Evolutionary conservation across 1,140 invertebrate species (phyloP).

Genomic region (Ephestia elutella): DNA sequence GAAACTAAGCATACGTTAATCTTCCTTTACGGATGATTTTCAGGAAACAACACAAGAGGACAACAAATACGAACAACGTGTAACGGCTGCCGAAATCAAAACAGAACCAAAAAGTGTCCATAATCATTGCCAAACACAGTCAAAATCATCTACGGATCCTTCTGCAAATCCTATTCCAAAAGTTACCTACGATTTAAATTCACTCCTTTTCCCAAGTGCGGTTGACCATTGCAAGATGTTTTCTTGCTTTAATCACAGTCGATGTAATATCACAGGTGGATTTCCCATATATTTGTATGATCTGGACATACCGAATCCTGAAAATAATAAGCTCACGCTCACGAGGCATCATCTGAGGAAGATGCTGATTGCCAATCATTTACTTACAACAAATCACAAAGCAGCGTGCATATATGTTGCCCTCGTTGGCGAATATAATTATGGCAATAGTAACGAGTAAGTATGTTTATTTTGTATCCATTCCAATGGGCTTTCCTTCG

Average conservation of each 20-base stretch:
- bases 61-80: no score
- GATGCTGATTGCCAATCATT: conserved; percentile 88
- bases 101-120: no score
- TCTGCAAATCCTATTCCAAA: no score
- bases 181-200: conserved; percentile 44
- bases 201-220: conserved; percentile 29
- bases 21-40: no score
- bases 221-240: conserved; percentile 85
- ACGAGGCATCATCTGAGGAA: conserved; percentile 73
- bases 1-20: no score
- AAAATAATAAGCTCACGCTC: not conserved
- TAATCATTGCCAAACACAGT: no score
- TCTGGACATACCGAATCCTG: conserved; percentile 77
- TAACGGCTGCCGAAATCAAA: no score
- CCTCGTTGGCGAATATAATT: conserved; percentile 82
- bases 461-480: conserved; percentile 17
- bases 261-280: conserved; percentile 92
- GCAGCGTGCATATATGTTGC: conserved; percentile 93
- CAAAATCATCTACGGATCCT: no score
- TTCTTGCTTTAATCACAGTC: conserved; percentile 95
- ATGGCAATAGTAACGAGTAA: conserved; percentile 42
- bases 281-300: conserved; percentile 95
- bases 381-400: conserved; percentile 86
- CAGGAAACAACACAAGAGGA: no score
- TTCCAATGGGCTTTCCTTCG: no score